phyloP scores from a whole-genome alignment of 2,888 invertebrate species.

The Andrena minutula region DNA sequence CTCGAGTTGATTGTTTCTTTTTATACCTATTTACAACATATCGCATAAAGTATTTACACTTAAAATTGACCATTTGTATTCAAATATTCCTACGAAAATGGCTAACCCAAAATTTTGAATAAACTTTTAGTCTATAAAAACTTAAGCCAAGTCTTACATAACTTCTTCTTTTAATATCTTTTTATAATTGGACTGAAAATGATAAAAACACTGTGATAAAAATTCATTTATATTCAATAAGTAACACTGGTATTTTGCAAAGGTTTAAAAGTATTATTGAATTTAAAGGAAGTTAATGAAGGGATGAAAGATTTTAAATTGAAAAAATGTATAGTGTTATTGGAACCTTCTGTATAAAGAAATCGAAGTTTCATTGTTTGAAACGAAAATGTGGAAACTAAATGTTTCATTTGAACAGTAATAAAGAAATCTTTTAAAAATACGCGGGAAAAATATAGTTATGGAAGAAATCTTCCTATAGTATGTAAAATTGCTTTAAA shows the following conservation, averaged over 20 bases:
- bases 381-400: too few species aligned
- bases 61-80: constrained; percentile 20
- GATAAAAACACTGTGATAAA: constrained; percentile 53
- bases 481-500: constrained; percentile 5
- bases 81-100: too few species aligned
- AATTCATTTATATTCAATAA: constrained; percentile 13
- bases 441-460: constrained; percentile 8
- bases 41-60: constrained; percentile 6
- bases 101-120: too few species aligned
- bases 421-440: neutral
- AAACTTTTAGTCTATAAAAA: neutral
- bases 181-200: constrained; percentile 14
- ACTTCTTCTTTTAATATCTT: neutral
- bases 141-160: constrained; percentile 9
- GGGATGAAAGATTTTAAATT: constrained; percentile 20
- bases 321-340: neutral
- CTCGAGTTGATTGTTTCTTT: constrained; percentile 4
- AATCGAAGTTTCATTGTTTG: neutral
- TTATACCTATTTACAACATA: neutral
- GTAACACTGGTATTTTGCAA: constrained; percentile 8
- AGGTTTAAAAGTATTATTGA: constrained; percentile 19
- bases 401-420: neutral
- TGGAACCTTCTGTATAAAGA: neutral
- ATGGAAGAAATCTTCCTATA: constrained; percentile 3
- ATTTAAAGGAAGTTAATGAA: constrained; percentile 3